Base-by-base conservation (phyloP, 2,113 vertebrate species). In the Hippoglossus stenolepis region DNA sequence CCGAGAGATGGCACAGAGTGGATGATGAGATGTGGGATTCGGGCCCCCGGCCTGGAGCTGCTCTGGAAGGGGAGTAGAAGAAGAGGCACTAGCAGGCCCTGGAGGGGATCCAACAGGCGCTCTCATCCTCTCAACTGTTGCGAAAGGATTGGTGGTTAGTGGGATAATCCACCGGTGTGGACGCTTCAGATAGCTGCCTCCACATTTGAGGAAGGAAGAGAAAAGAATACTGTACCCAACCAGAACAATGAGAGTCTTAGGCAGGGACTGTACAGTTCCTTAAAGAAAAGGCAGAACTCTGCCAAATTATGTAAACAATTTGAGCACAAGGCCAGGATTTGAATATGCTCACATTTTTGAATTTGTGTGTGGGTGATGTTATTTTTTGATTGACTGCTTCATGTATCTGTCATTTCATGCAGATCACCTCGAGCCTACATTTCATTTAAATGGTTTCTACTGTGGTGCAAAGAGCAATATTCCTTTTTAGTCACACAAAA, bases 121-220 rank as follows among this genome's bases (percentile, higher is more conserved):
- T 86, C 93, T 94, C 90, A 92, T 94, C 91, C 85, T 89, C 79
- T 93, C 89, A 91, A 92, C 91, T 93, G 88, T 92, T 94, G 90
- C 86, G 66, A 94, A 92, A 89, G 86, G 93, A 94, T 92, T 94
- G 88, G 84, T 93, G 90, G 85, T 90, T 90, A 88, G 92, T 75
- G 75, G 91, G 90, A 88, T 92, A 93, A 94, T 94, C 90, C 91
- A 88, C 62, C 84, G 3, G 83, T 75, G 75, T 93, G 92, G 86
- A 86, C 69, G 84, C 82, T 81, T 74, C 91, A 92, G 91, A 94
- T 94, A 94, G 91, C 92, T 91, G 88, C 89, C 82, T 90, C 71
- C 77, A 85, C 80, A 90, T 88, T 79, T 64, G 83, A 85, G 84
- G 75, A 84, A 83, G 61, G 73, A 79, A 86, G n/a, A 75, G 80